Base-by-base conservation (phyloP, 2,797 vertebrate species). In the Sylvia borin region DNA sequence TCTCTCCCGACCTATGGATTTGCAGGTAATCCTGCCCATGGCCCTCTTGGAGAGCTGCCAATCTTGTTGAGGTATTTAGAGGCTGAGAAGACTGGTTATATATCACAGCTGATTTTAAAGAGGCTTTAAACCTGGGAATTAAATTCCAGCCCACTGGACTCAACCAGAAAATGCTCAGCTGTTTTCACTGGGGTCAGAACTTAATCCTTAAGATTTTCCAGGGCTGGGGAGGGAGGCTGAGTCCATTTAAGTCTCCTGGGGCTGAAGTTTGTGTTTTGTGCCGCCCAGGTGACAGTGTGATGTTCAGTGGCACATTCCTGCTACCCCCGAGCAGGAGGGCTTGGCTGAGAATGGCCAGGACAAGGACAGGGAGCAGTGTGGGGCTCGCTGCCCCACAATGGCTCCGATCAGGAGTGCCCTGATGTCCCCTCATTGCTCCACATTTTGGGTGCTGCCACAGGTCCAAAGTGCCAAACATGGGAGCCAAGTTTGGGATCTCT, bases 81-180 rank as follows among this genome's bases (percentile, higher is more conserved):
- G 72, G 54, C 68, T 85, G 72, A 79, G 50, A 45, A 68, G 78
- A 5, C 25, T 32, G 36, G 34, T 90, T 55, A 32, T 92, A 34
- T 43, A 86, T 60, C 57, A 82, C 45, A 32, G 60, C 67, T 64
- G 68, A 45, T 85, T 78, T 87, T 47, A 91, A 68, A 80, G 80
- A 78, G 68, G 75, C 53, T 85, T 88, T 81, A 73, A 91, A 94
- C 65, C 29, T 5, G 14, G 53, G 83, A 70, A 90, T 77, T 65
- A 87, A 90, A 89, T 76, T 58, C 65, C 67, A 57, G 48, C 77
- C 64, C 19, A 6, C 58, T 0, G 0, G 81, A 53, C 40, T 83
- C 64, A 32, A 53, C 8, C 4, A 38, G 84, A 74, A 90, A 89
- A 71, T 0, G 16, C 48, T 54, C 34, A 0, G 21, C 62, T 68